These are phyloP conservation scores for Cephus cinctus DNA, from an alignment of 1,140 invertebrate species.

Conservation along the genomic window DNA sequence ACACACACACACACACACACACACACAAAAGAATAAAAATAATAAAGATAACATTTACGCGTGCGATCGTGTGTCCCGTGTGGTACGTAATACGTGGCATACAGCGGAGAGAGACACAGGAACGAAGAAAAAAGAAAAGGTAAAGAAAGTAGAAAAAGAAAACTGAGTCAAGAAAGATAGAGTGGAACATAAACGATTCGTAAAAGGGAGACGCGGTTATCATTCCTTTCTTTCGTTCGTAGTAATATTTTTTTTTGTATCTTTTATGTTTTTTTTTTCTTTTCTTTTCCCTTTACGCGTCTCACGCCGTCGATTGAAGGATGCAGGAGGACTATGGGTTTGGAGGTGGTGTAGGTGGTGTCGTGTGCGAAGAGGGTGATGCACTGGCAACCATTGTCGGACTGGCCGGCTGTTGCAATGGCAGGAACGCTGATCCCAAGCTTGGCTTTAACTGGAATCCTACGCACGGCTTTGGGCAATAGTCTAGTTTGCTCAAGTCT, in stretches of 20 bases:
- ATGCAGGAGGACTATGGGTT: conserved; percentile 54
- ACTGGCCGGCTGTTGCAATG: conserved; percentile 63
- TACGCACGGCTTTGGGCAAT: conserved; percentile 63
- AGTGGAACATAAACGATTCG: no score
- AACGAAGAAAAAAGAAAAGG: no score
- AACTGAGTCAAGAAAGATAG: no score
- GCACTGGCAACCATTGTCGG: conserved; percentile 39
- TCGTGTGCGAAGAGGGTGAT: conserved; percentile 47
- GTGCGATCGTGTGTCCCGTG: no score
- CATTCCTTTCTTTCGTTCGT: no score
- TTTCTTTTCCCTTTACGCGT: conserved; percentile 24
- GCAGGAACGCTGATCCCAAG: conserved; percentile 79
- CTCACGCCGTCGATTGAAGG: conserved; percentile 21
- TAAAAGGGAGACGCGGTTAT: no score
- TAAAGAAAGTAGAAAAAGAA: no score
- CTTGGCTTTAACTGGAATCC: conserved; percentile 79
- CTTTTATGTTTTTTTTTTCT: not conserved
- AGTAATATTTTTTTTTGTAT: no score
- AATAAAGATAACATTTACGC: no score
- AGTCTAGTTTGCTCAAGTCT: conserved; percentile 55
- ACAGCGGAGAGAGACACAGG: no score
- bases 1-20: conserved; percentile 19
- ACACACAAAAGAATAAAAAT: no score
- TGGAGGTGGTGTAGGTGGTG: conserved; percentile 53
- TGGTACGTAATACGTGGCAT: no score